Evolutionary conservation across 2,113 vertebrate genomes (phyloP), one percentile per base, ranked within the genome.

Genomic region (Amphiprion ocellaris): DNA sequence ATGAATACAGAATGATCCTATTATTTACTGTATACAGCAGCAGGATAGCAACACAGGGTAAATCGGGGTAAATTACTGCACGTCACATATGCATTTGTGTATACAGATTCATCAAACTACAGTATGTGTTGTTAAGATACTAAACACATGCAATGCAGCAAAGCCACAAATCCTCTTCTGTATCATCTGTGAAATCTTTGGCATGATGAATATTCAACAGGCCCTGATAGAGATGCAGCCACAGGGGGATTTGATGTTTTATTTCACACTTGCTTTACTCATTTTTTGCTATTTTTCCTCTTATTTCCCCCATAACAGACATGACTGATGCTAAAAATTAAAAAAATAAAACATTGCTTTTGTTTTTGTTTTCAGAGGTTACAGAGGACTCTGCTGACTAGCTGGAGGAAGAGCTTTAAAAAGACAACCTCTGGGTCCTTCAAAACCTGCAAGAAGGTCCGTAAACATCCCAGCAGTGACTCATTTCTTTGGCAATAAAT

Each of bases 181-280:
- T 54, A 67, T 84, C 72, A 53, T 77, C 70, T 63, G 63, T 58
- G 66, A 70, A 74, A 83, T 52, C 41, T 59, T 75, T 64, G n/a
- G 74, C 71, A 12, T 37, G 3, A 79, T 85, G 77, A 83, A 89
- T 87, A 85, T 85, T 79, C 71, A 90, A 69, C 69, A 65, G 52
- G 63, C 41, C 23, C 52, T 41, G 33, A 60, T 19, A 68, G 46
- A 71, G 69, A 65, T 14, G 73, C 33, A 72, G 77, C 64, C 76
- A 52, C 61, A 0, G 52, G 61, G 84, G 63, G 26, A 10, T 70
- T 55, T 60, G 28, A 66, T 65, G 73, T n/a, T 61, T 52, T 33
- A 33, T 47, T 61, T 81, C 60, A 79, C 26, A 76, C 52, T 78
- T 78, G 28, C 68, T 69, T 26, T 21, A 68, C 61, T 72, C 17